Conservation (phyloP, 2,113 vertebrate genomes). For the Aspidoscelis tigris region DNA sequence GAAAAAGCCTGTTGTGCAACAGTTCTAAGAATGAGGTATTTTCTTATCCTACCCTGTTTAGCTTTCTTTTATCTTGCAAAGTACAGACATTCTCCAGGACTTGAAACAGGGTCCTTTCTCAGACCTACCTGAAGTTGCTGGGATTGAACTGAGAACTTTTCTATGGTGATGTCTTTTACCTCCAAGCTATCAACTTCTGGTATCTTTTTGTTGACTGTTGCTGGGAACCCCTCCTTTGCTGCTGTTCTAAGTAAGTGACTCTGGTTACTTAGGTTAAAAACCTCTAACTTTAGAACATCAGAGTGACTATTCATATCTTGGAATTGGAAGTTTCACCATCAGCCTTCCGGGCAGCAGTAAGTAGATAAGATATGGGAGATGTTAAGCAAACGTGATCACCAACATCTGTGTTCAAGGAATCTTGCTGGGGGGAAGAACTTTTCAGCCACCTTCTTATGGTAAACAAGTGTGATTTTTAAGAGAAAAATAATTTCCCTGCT, state of each 20-base stretch:
- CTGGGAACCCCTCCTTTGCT: background rate
- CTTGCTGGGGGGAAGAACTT: background rate
- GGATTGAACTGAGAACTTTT: background rate
- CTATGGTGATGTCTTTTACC: background rate
- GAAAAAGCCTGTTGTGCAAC: background rate
- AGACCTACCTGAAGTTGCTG: background rate
- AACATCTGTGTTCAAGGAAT: background rate
- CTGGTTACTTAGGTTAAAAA: background rate
- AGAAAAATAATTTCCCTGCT: no score
- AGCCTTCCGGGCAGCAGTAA: background rate
- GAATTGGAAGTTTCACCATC: background rate
- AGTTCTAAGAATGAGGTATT: background rate
- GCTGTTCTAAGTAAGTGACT: background rate
- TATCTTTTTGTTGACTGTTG: background rate
- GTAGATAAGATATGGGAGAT: background rate
- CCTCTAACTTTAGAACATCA: background rate
- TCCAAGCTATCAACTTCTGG: background rate
- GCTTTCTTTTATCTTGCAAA: no score
- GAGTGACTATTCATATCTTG: background rate
- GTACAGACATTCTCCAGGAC: background rate
- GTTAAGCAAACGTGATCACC: background rate
- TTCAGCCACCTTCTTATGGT: no score
- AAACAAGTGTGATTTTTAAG: no score
- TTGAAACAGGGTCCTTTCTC: background rate
- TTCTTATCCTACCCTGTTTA: no score